Evolutionary conservation across 1,140 invertebrate genomes (phyloP), one percentile per base, ranked within the genome.

Genomic region (Penaeus indicus): DNA sequence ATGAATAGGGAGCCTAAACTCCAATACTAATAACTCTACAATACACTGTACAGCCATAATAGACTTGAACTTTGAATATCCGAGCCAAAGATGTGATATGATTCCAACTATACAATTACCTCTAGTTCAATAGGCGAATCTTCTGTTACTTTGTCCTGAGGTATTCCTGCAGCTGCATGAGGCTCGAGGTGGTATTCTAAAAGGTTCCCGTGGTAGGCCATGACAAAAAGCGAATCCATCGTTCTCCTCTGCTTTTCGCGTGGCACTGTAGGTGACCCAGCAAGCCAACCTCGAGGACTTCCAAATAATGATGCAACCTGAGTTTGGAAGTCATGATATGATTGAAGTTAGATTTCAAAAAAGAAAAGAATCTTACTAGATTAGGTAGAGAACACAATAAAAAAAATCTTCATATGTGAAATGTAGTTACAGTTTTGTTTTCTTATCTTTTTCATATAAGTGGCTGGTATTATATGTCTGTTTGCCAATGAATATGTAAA

Each of bases 131-230:
- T 96, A 16, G 95, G 94, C 1, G 97, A 96, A 91, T 99, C 97
- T 93, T 98, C 97, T 92, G 96, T 97, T 63, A 98, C 94, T 93
- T 97, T 97, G 93, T 97, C 96, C 93, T 97, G 98, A 81, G 96
- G 95, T 90, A 97, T 93, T 95, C 95, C 95, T 92, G 95, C 92
- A 86, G 94, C 94, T 90, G 95, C 95, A 92, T 95, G 95, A 0
- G 97, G 97, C 92, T 99, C 96, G 90, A 99, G 94, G 92, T 97
- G 95, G 91, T 99, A 98, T 92, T 99, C 97, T 88, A 98, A 95
- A 91, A 99, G 94, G 85, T 95, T 95, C 42, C 97, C 98, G 92
- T 96, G 95, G 90, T 96, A 97, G 64, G 96, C 96, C 95, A 98
- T 96, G 3, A 99, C 95, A 92, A 98, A 99, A 2, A 99, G 94